These are phyloP conservation scores for Matsumyia berberina DNA, from an alignment of 2,888 invertebrate genomes.

Conservation along the genomic window DNA sequence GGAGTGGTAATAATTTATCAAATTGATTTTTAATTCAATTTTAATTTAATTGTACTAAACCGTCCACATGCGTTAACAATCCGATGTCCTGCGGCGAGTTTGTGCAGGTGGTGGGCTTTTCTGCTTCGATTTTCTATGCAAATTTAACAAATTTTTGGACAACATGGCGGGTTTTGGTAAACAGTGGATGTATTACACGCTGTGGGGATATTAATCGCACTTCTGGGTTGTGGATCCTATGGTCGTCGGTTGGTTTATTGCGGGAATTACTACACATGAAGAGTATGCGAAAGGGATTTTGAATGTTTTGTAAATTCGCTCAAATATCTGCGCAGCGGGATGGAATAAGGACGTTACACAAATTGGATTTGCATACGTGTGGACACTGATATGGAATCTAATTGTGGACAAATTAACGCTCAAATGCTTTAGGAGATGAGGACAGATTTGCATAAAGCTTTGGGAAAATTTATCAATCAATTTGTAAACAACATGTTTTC, in stretches of 20 bases:
- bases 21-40: constrained; percentile 60
- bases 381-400: background rate
- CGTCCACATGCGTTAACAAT: background rate
- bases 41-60: constrained; percentile 38
- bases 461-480: background rate
- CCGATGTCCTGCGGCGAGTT: background rate
- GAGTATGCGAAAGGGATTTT: constrained; percentile 30
- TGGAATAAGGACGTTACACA: constrained; percentile 2
- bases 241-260: background rate
- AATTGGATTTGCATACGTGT: constrained; percentile 7
- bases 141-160: background rate
- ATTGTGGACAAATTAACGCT: constrained; percentile 6
- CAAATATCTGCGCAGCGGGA: background rate
- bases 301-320: constrained; percentile 23
- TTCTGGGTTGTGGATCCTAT: constrained; percentile 1
- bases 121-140: background rate
- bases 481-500: no score
- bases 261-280: constrained; percentile 1
- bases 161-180: background rate
- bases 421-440: background rate
- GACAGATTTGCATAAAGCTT: background rate
- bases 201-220: background rate
- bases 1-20: constrained; percentile 22
- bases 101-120: background rate
- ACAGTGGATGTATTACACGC: background rate